Evolutionary conservation across 2,888 invertebrate species (phyloP), one percentile per base, ranked within the genome.

Genomic region (Tortrix viridana): DNA sequence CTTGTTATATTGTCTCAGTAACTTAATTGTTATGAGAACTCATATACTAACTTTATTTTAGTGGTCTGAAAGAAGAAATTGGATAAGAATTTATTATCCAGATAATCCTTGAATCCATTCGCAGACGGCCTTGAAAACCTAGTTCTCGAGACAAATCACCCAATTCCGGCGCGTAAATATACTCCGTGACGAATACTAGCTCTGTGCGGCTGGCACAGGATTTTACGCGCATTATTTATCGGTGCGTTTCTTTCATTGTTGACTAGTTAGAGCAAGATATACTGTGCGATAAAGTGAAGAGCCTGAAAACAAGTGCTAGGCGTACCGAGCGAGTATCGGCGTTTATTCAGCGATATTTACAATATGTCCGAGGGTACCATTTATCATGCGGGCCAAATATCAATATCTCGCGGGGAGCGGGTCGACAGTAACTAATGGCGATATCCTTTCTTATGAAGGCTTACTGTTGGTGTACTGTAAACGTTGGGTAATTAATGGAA

Each of bases 311-410:
- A 12, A 2, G 12, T 32, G 12, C 12, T 32, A 32, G 32, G 9
- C 9, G 12, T 32, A 32, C 48, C 68, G 66, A 65, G 64, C 69
- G 76, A 74, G 79, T 77, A 78, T 79, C 69, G 71, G 66, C 70
- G 67, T 67, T 70, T 71, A 73, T 67, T 65, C 53, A 61, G 69
- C 65, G 71, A 77, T 78, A 80, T 78, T 79, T 74, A 69, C 72
- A 74, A 69, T 53, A 67, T 74, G 75, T 76, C 72, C 76, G 70
- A 65, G 59, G 67, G 66, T 68, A 76, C 74, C 79, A 84, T 89
- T 88, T 86, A 84, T 89, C 87, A 88, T 79, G 64, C 60, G 66
- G 76, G 75, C 75, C 74, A 82, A 87, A 87, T 88, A 89, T 88
- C 88, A 88, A 89, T 88, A 88, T 84, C 78, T 82, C 69, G 67